Evolutionary conservation across 2,113 vertebrate species (phyloP).

Genomic region (rabbit (Oryctolagus cuniculus)): mOryCun1.1 NC_091446.1:76065001-76065500

Average conservation of each 20-base stretch:
- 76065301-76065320: neutral
- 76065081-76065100: neutral
- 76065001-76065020: neutral
- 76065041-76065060: neutral
- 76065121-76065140: neutral
- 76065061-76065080: neutral
- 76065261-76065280: neutral
- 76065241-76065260: neutral
- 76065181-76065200: neutral
- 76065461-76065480: neutral
- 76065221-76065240: neutral
- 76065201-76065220: neutral
- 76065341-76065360: neutral
- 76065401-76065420: neutral
- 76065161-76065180: neutral
- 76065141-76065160: neutral
- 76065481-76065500: conserved; percentile 8
- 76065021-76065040: neutral
- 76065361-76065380: neutral
- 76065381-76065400: neutral
- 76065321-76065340: too few relatives aligned
- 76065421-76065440: neutral
- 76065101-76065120: neutral
- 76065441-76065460: neutral
- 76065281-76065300: neutral